Base-by-base conservation (phyloP, 2,113 vertebrate genomes). In the Lichenostomus cassidix region DNA sequence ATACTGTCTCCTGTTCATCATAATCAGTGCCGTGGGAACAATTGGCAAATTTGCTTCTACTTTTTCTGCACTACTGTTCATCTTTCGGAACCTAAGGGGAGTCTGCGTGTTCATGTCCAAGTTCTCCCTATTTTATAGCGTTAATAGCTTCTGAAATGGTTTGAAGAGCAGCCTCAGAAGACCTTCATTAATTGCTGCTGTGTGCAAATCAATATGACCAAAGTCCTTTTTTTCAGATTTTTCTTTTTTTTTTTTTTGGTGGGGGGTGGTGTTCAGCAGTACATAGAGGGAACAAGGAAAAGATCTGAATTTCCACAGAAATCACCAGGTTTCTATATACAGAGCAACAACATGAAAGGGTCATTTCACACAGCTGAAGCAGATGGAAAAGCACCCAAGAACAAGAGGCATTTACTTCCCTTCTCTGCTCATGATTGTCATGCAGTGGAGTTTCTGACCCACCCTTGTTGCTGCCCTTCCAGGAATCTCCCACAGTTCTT, bases 71-170 rank as follows among this genome's bases (percentile, higher is more conserved):
- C 58, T 89, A 55, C 81, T 4, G 1, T 75, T 84, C 81, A 64
- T n/a, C 20, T 94, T 96, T 90, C 65, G 21, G 70, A 89, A 91
- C 63, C 84, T 31, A 1, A 13, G 18, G 28, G 35, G 53, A 41
- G 41, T 44, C 55, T 84, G 90, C 25, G 11, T 41, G 47, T 56
- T 64, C 25, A 44, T 23, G 59, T 87, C 31, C 46, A 79, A 39
- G 50, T 76, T 69, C n/a, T 41, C 42, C 60, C 35, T 79, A 41
- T 58, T 79, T 88, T 31, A 50, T 21, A 52, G 76, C 73, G 82
- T 92, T 87, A 92, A 84, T 63, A 83, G 64, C 85, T 89, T 90
- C 29, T 95, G 94, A 98, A 97, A 94, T 18, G 42, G 64, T 95
- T 95, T 75, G 83, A 90, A 84, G 77, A 92, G 67, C 62, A 91